phyloP scores from a whole-genome alignment of 2,113 vertebrate genomes.

The Cettia cetti region DNA sequence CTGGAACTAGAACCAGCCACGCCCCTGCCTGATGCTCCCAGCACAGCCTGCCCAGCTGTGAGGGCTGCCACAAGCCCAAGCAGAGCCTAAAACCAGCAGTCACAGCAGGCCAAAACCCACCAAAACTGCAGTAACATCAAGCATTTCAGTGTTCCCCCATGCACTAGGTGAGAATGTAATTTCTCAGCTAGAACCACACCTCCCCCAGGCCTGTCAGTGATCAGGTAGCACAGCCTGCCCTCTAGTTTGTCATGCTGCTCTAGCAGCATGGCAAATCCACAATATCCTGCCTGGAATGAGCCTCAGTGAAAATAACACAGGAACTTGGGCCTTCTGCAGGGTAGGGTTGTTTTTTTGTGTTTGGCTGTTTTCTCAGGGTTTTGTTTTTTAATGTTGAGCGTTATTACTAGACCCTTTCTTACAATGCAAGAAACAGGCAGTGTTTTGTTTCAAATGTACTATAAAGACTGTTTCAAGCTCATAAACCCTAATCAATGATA shows the following conservation, averaged over 20 bases:
- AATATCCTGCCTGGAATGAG: neutral
- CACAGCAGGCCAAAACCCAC: neutral
- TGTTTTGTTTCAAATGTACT: neutral
- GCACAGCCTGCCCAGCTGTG: rapidly evolving
- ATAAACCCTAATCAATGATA: neutral
- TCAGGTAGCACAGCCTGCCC: neutral
- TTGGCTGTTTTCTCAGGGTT: neutral
- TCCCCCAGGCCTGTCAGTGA: neutral
- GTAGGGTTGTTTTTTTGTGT: neutral
- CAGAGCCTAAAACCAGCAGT: neutral
- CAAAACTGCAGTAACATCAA: neutral
- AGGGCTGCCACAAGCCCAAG: neutral
- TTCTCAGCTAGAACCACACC: neutral
- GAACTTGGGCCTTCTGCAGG: rapidly evolving
- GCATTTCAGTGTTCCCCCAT: neutral
- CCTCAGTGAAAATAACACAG: neutral
- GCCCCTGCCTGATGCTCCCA: neutral
- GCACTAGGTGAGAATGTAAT: neutral
- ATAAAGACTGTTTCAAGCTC: neutral
- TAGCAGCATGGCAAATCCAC: neutral
- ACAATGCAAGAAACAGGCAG: neutral
- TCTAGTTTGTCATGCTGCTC: neutral
- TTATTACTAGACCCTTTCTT: neutral
- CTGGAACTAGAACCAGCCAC: neutral
- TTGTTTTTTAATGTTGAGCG: neutral